phyloP scores from a whole-genome alignment of 1,140 invertebrate species.

The Zaprionus africanus region DNA sequence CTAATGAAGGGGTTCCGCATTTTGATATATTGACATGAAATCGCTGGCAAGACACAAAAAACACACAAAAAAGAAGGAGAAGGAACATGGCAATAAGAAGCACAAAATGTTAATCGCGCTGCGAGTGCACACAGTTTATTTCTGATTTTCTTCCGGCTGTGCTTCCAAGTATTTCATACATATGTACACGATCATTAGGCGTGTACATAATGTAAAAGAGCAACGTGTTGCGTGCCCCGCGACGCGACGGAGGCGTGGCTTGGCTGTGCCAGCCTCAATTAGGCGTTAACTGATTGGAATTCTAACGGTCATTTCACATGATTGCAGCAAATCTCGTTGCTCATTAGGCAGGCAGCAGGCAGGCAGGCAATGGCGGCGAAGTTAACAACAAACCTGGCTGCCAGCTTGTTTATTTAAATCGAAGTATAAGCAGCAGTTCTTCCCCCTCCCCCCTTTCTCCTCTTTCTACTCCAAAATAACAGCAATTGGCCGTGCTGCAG shows the following conservation, averaged over 20 bases:
- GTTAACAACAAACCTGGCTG: constrained; percentile 38
- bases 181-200: background rate
- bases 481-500: constrained; percentile 57
- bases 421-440: constrained; percentile 27
- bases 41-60: constrained; percentile 18
- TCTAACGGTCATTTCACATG: constrained; percentile 60
- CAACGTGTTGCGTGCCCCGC: constrained; percentile 47
- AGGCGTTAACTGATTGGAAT: constrained; percentile 76
- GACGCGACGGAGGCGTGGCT: constrained; percentile 46
- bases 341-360: constrained; percentile 65
- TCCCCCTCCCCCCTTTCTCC: too few relatives aligned
- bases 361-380: background rate
- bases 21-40: constrained; percentile 77
- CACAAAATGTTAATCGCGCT: constrained; percentile 39
- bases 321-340: constrained; percentile 62
- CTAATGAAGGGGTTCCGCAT: constrained; percentile 79
- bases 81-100: constrained; percentile 45
- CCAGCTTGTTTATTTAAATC: constrained; percentile 57
- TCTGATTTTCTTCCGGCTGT: constrained; percentile 36
- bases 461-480: constrained; percentile 47
- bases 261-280: constrained; percentile 57
- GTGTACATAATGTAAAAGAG: constrained; percentile 7
- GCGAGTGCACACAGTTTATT: constrained; percentile 9
- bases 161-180: constrained; percentile 50
- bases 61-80: constrained; percentile 19